These are phyloP conservation scores for Colletes gigas DNA, from an alignment of 1,140 invertebrate species.

Conservation along the genomic window DNA sequence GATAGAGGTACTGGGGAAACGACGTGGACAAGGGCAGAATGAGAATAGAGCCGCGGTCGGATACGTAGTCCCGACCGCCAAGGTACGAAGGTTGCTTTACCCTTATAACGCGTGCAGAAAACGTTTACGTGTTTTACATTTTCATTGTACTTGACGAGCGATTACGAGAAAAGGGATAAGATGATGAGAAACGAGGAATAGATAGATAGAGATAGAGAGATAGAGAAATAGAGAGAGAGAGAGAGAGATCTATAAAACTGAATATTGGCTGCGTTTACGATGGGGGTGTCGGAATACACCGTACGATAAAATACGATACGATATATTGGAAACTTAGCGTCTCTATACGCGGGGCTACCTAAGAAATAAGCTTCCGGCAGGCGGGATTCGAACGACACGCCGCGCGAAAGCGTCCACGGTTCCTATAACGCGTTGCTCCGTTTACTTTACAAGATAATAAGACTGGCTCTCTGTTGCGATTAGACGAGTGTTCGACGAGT, in stretches of 20 bases:
- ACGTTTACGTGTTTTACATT: conserved; percentile 37
- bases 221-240: neutral
- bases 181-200: neutral
- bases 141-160: conserved; percentile 60
- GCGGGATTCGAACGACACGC: conserved; percentile 48
- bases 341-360: conserved; percentile 20
- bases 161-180: conserved; percentile 44
- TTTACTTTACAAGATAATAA: conserved; percentile 44
- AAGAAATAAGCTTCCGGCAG: conserved; percentile 55
- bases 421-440: neutral
- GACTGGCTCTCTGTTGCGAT: conserved; percentile 57
- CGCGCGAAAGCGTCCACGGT: conserved; percentile 52
- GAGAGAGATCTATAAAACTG: conserved; percentile 11
- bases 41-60: neutral
- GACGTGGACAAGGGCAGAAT: neutral
- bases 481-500: conserved; percentile 50
- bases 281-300: conserved; percentile 10
- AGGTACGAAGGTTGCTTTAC: conserved; percentile 55
- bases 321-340: conserved; percentile 6
- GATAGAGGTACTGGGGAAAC: conserved; percentile 18
- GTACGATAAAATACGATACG: neutral
- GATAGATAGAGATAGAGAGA: neutral
- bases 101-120: conserved; percentile 40
- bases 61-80: conserved; percentile 23
- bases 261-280: conserved; percentile 4